Evolutionary conservation across 2,888 invertebrate genomes (phyloP).

Genomic region (Crioceris asparagi): DNA sequence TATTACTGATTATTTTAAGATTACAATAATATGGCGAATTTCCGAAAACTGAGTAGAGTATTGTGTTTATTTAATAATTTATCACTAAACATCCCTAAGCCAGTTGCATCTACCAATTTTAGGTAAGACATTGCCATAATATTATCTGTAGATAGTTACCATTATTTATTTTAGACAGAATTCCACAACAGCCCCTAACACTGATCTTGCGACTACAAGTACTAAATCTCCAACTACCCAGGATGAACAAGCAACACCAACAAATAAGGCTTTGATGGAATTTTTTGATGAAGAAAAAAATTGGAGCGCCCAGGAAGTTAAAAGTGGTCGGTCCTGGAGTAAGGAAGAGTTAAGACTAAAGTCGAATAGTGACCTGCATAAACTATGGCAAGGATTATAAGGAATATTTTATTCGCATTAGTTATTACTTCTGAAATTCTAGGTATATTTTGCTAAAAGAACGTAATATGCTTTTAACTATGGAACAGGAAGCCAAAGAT

Average conservation of each 20-base stretch:
- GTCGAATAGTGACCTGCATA: slow-evolving; percentile 90
- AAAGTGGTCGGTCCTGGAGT: slow-evolving; percentile 79
- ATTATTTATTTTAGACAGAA: too few species aligned
- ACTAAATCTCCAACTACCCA: too few species aligned
- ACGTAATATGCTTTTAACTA: slow-evolving; percentile 91
- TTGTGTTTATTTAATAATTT: too few species aligned
- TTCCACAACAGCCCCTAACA: too few species aligned
- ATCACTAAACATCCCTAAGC: too few species aligned
- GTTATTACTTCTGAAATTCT: background rate
- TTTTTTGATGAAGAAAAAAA: slow-evolving; percentile 83
- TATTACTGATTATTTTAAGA: too few species aligned
- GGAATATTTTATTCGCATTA: slow-evolving; percentile 2
- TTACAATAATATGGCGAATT: too few species aligned
- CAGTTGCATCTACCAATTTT: too few species aligned
- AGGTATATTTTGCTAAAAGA: slow-evolving; percentile 87
- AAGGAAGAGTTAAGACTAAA: slow-evolving; percentile 87
- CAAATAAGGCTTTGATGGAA: slow-evolving; percentile 57
- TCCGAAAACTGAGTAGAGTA: too few species aligned
- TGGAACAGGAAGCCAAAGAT: slow-evolving; percentile 74
- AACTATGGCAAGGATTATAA: slow-evolving; percentile 68
- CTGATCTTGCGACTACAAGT: too few species aligned
- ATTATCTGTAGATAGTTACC: too few species aligned
- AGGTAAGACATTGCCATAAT: too few species aligned
- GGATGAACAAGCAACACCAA: slow-evolving; percentile 40
- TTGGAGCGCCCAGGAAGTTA: slow-evolving; percentile 66